These are phyloP conservation scores for Garra rufa DNA, from an alignment of 2,113 vertebrate genomes.

Conservation along the genomic window DNA sequence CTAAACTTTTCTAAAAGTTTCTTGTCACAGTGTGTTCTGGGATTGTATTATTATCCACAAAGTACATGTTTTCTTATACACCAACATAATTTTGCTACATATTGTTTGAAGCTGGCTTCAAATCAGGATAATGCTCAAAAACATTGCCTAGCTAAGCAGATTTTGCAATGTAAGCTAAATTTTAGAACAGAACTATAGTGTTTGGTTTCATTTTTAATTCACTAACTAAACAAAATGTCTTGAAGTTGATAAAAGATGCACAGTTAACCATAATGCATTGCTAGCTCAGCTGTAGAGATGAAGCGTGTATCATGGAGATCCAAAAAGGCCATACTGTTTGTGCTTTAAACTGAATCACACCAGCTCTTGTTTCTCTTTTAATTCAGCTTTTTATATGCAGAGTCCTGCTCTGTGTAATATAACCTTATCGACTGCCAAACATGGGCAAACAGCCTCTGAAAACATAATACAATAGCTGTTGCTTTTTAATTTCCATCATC, in stretches of 20 bases:
- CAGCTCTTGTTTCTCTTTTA: conserved; percentile 16
- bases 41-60: neutral
- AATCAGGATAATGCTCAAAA: neutral
- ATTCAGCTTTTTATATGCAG: conserved; percentile 37
- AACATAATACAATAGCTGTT: conserved; percentile 33
- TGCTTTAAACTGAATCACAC: conserved; percentile 8
- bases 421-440: conserved; percentile 38
- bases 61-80: neutral
- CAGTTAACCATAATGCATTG: neutral
- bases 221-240: neutral
- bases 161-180: neutral
- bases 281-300: neutral
- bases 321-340: conserved; percentile 17
- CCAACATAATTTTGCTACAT: neutral
- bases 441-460: conserved; percentile 39
- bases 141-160: neutral
- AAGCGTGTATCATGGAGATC: neutral
- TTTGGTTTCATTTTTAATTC: neutral
- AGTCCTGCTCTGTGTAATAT: conserved; percentile 20
- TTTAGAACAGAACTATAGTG: neutral
- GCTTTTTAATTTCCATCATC: conserved; percentile 50
- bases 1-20: neutral
- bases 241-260: neutral
- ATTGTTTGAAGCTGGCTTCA: neutral
- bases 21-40: neutral